These are phyloP conservation scores for Spodoptera exigua DNA, from an alignment of 2,888 invertebrate genomes.

Conservation along the genomic window DNA sequence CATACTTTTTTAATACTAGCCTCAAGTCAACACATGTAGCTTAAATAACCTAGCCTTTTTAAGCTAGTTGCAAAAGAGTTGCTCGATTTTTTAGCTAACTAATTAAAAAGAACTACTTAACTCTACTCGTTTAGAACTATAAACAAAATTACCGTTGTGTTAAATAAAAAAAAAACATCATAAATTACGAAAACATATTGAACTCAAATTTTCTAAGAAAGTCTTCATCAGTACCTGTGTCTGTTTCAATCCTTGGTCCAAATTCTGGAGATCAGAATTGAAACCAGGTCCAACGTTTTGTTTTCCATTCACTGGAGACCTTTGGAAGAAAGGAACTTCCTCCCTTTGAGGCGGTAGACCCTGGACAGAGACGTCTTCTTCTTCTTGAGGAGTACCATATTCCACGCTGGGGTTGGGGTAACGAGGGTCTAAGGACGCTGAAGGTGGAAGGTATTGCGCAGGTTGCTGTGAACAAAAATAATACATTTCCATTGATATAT, in stretches of 20 bases:
- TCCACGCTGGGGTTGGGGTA: constrained; percentile 61
- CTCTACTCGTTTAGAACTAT: too few species aligned
- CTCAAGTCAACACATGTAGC: too few species aligned
- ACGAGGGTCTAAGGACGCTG: constrained; percentile 70
- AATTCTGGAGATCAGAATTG: constrained; percentile 73
- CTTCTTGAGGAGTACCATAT: constrained; percentile 64
- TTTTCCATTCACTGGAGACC: constrained; percentile 80
- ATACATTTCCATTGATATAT: too few species aligned
- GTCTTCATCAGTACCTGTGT: constrained; percentile 66
- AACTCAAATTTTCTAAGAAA: neutral
- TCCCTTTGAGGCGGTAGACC: constrained; percentile 77
- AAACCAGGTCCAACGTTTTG: constrained; percentile 78
- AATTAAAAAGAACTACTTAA: too few species aligned
- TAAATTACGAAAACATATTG: too few species aligned
- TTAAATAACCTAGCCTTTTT: too few species aligned
- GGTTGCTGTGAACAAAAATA: constrained; percentile 45
- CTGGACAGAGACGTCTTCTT: constrained; percentile 81
- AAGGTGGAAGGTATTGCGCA: constrained; percentile 76
- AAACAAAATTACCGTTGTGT: too few species aligned
- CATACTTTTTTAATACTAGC: too few species aligned
- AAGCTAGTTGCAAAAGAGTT: too few species aligned
- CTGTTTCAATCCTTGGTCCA: constrained; percentile 75
- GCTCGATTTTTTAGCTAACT: too few species aligned
- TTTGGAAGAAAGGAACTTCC: constrained; percentile 78
- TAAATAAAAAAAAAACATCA: too few species aligned